Conservation (phyloP, 2,797 vertebrate species). For the Poeciliopsis infans region DNA sequence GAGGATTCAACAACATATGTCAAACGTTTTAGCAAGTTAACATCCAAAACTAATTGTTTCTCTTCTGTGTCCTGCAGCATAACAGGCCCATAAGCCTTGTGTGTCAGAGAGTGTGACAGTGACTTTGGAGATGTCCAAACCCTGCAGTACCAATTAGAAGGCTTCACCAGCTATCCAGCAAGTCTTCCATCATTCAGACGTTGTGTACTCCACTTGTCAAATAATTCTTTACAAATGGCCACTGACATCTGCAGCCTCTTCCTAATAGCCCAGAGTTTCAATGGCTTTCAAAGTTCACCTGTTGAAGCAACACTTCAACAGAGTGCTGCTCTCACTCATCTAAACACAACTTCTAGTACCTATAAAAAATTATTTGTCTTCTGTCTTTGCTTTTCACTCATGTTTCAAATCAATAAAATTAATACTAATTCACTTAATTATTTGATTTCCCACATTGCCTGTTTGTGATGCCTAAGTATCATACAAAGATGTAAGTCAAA, state of each 20-base stretch:
- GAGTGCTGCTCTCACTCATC: not conserved
- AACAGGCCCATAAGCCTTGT: conserved; percentile 45
- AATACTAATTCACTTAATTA: not conserved
- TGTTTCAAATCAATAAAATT: not conserved
- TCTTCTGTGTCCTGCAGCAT: conserved; percentile 29
- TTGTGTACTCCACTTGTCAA: conserved; percentile 35
- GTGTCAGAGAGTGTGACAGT: conserved; percentile 30
- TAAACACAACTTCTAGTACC: not conserved
- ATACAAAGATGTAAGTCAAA: not conserved
- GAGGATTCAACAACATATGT: not conserved
- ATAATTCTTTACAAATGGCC: not conserved
- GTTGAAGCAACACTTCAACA: not conserved
- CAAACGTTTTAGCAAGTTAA: not conserved
- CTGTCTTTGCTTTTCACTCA: not conserved
- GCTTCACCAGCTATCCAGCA: conserved; percentile 66
- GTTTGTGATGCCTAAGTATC: not conserved
- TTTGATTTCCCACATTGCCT: not conserved
- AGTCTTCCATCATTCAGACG: conserved; percentile 62
- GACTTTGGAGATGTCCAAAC: conserved; percentile 49
- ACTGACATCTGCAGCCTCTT: not conserved
- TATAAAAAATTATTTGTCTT: not conserved
- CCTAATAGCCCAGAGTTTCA: not conserved
- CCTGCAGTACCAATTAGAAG: conserved; percentile 70
- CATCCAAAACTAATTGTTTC: conserved; percentile 25
- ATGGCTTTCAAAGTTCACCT: not conserved